phyloP scores from a whole-genome alignment of 2,797 vertebrate genomes.

The Siniperca scherzeri region DNA sequence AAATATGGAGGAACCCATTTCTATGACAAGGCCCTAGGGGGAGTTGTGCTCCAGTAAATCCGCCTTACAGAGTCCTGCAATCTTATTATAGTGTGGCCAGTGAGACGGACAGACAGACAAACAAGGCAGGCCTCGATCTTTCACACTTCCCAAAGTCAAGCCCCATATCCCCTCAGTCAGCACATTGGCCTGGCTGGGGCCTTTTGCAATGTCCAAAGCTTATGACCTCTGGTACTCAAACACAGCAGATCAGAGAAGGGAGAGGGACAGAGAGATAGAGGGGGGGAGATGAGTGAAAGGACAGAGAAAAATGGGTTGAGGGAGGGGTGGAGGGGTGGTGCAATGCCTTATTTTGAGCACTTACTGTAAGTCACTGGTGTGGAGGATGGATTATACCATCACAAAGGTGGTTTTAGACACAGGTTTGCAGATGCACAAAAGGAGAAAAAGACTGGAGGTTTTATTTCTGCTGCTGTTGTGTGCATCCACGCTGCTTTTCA shows the following conservation, averaged over 20 bases:
- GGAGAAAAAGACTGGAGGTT: slow-evolving; percentile 38
- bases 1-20: slow-evolving; percentile 84
- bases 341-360: slow-evolving; percentile 67
- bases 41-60: slow-evolving; percentile 89
- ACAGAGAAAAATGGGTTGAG: slow-evolving; percentile 55
- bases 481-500: slow-evolving; percentile 24
- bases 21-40: slow-evolving; percentile 87
- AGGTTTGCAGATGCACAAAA: slow-evolving; percentile 62
- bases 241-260: slow-evolving; percentile 61
- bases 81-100: slow-evolving; percentile 87
- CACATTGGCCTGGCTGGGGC: slow-evolving; percentile 71
- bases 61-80: slow-evolving; percentile 82
- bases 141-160: slow-evolving; percentile 84
- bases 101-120: slow-evolving; percentile 82
- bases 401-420: slow-evolving; percentile 70
- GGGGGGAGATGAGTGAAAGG: slow-evolving; percentile 36
- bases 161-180: slow-evolving; percentile 78
- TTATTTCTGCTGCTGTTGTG: slow-evolving; percentile 20
- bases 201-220: slow-evolving; percentile 70
- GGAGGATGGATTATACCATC: slow-evolving; percentile 64
- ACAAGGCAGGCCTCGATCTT: slow-evolving; percentile 79
- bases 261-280: slow-evolving; percentile 21
- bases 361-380: slow-evolving; percentile 66
- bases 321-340: slow-evolving; percentile 58
- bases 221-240: slow-evolving; percentile 78